These are phyloP conservation scores for Caenorhabditis imperialis DNA, from an alignment of 2,888 invertebrate genomes.

Conservation along the genomic window DNA sequence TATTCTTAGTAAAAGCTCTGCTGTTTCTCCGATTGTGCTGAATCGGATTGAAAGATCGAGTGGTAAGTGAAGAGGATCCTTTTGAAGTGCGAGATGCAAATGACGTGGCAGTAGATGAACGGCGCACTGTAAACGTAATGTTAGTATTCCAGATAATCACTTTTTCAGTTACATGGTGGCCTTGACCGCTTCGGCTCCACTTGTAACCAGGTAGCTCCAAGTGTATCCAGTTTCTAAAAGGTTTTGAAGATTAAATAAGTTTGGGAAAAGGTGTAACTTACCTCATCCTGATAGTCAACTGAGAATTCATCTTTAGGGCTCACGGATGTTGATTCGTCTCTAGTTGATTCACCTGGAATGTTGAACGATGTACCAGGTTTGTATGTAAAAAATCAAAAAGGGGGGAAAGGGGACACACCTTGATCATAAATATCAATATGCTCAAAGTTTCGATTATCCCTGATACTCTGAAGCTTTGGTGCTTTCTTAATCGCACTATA, in stretches of 20 bases:
- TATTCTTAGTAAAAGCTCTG: constrained; percentile 48
- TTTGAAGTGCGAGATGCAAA: constrained; percentile 44
- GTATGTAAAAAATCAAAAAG: neutral
- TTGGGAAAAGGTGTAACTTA: neutral
- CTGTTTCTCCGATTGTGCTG: constrained; percentile 24
- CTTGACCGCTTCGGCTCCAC: neutral
- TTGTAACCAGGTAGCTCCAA: constrained; percentile 20
- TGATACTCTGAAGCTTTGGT: constrained; percentile 24
- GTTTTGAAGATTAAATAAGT: neutral
- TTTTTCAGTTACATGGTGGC: constrained; percentile 30
- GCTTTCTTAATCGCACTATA: constrained; percentile 39
- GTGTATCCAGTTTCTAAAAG: constrained; percentile 36
- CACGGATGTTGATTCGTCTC: neutral
- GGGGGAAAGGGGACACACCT: neutral
- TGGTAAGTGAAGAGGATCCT: constrained; percentile 46
- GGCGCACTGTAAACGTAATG: constrained; percentile 42
- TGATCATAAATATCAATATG: constrained; percentile 41
- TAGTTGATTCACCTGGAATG: neutral
- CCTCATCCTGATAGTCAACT: constrained; percentile 40
- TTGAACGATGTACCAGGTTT: neutral
- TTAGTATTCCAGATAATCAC: neutral
- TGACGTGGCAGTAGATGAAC: constrained; percentile 54
- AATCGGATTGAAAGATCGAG: constrained; percentile 27
- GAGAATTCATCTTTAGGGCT: constrained; percentile 35
- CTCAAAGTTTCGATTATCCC: constrained; percentile 34